These are phyloP conservation scores for Eclectus roratus DNA, from an alignment of 2,113 vertebrate species.

Conservation along the genomic window DNA sequence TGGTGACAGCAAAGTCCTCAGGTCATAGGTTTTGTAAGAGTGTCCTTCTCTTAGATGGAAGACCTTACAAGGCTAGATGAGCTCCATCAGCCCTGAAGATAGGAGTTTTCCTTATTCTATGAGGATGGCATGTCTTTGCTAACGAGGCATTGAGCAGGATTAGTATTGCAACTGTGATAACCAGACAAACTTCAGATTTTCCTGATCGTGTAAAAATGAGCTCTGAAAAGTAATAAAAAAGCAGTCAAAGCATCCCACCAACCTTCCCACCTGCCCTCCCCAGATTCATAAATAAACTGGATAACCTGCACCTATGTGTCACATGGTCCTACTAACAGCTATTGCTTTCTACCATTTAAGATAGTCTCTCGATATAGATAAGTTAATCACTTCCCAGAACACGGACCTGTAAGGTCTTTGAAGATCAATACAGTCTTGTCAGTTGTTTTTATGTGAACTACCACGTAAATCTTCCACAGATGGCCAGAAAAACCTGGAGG, in stretches of 20 bases:
- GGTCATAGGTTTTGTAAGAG: too few relatives aligned
- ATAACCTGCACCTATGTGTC: not conserved
- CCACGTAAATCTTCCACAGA: not conserved
- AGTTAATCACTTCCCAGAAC: not conserved
- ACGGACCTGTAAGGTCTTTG: not conserved
- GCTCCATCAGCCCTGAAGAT: too few relatives aligned
- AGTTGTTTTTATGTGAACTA: not conserved
- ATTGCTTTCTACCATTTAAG: not conserved
- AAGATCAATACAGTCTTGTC: not conserved
- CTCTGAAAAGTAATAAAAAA: not conserved
- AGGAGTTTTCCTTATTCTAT: too few relatives aligned
- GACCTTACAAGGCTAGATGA: too few relatives aligned
- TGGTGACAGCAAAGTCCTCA: too few relatives aligned
- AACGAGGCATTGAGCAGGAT: too few relatives aligned
- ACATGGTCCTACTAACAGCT: not conserved
- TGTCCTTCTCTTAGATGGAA: too few relatives aligned
- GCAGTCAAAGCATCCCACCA: not conserved
- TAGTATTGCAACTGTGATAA: not conserved
- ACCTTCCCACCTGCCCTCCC: not conserved
- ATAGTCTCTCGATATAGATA: not conserved
- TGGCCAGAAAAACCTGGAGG: not conserved
- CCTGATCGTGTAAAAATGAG: fast-evolving
- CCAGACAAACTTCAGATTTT: not conserved
- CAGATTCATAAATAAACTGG: not conserved
- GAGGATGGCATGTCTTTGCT: too few relatives aligned